Base-by-base conservation (phyloP, 2,113 vertebrate species). In the Myxocyprinus asiaticus region DNA sequence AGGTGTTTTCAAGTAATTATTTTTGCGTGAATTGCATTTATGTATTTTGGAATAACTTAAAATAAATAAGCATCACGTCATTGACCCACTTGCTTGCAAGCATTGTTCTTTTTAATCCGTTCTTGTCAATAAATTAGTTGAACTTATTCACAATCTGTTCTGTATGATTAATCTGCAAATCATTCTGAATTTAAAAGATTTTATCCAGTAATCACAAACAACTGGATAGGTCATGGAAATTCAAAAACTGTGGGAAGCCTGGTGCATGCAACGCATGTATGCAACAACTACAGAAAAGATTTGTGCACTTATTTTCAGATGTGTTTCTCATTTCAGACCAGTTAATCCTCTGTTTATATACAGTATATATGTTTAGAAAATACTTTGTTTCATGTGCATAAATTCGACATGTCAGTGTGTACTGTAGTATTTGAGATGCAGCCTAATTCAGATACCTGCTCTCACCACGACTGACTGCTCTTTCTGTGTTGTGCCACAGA, bases 401-500 rank as follows among this genome's bases (percentile, higher is more conserved):
- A 12, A 61, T 59, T 59, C 5, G 14, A 6, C 0, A 7, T 50
- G 44, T 50, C 45, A 33, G 71, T 50, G 11, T 63, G 5, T 15
- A 58, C n/a, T 15, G 14, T n/a, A 3, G 17, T 74, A 6, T 33
- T 9, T 50, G 15, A 61, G 22, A 33, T 9, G 7, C 8, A 12
- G 22, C 3, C 51, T 33, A 56, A 44, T 10, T 22, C 58, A 59
- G 59, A 65, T 65, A 17, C 50, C 6, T 15, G 7, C 67, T 50
- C 53, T 42, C 72, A 67, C 42, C 68, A 75, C 65, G 42, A 59
- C 61, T 64, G 64, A 22, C 63, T 17, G 62, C 9, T 70, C 58
- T 22, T 64, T 80, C 44, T 47, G 22, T 62, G 43, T 67, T 50
- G 68, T 55, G 77, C 67, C 55, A 56, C 17, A 65, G 48, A 70